These are phyloP conservation scores for Hapalemur alaotrensis DNA, from an alignment of 2,797 vertebrate species.

Conservation along the genomic window DNA sequence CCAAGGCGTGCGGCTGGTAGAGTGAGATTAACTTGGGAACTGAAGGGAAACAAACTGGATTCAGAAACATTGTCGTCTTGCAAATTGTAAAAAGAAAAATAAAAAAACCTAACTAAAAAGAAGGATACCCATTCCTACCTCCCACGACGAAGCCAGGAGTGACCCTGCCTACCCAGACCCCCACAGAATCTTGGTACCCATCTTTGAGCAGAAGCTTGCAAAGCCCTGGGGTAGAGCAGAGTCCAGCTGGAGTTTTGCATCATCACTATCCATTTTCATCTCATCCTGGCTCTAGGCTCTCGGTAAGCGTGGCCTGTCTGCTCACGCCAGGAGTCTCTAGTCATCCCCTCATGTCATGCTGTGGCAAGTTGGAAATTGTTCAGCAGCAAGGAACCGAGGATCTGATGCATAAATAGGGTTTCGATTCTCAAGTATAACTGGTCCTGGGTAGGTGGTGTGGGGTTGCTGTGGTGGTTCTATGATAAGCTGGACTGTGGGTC, in stretches of 20 bases:
- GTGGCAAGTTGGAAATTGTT: neutral
- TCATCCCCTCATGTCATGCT: no score
- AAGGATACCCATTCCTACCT: neutral
- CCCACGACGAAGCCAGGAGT: neutral
- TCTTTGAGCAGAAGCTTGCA: neutral
- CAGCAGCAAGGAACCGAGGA: neutral
- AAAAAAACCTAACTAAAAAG: neutral
- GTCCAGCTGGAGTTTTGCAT: neutral
- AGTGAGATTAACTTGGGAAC: neutral
- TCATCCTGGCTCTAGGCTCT: neutral
- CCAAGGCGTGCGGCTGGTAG: neutral
- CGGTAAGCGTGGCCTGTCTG: neutral
- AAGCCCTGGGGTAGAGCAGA: neutral
- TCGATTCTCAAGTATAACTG: neutral
- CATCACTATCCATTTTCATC: neutral
- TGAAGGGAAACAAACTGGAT: neutral
- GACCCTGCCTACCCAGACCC: neutral
- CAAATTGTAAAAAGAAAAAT: neutral
- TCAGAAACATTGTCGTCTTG: neutral
- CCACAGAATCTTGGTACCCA: neutral
- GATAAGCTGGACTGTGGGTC: neutral
- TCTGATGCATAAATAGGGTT: neutral
- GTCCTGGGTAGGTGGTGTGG: neutral
- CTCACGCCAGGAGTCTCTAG: neutral
- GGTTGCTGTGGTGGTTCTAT: accelerated